Conservation (phyloP, 2,113 vertebrate genomes). For the Atrichornis clamosus region DNA sequence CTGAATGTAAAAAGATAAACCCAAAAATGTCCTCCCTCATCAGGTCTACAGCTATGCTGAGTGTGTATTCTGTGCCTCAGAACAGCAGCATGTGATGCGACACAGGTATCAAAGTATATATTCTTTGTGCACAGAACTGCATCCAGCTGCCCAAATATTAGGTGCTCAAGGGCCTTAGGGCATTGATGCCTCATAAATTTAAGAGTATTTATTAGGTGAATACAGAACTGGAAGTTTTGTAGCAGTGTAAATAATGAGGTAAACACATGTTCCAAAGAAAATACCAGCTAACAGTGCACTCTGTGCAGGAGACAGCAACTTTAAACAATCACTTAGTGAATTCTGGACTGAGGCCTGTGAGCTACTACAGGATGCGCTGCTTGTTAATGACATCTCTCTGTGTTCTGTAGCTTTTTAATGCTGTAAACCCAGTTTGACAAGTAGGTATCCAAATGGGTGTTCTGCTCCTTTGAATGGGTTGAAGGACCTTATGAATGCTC, state of each 20-base stretch:
- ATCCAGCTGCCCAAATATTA: conserved; percentile 43
- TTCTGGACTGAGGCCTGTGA: neutral
- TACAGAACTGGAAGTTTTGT: neutral
- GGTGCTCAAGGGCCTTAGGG: neutral
- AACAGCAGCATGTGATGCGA: neutral
- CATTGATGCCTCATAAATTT: conserved; percentile 18
- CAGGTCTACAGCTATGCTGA: neutral
- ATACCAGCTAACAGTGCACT: neutral
- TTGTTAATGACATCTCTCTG: neutral
- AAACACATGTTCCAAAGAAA: conserved; percentile 49
- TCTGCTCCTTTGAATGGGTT: neutral
- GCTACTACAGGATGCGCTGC: neutral
- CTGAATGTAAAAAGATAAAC: neutral
- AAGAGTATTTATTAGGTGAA: conserved; percentile 43
- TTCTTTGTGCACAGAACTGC: neutral
- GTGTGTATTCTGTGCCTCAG: neutral
- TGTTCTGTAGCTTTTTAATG: neutral
- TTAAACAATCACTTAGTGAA: neutral
- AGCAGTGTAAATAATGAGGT: conserved; percentile 40
- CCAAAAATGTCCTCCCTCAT: neutral
- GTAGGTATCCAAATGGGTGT: neutral
- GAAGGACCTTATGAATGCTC: neutral
- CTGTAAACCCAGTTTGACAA: neutral
- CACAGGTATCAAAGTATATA: neutral
- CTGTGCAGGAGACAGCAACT: neutral